phyloP scores from a whole-genome alignment of 1,140 invertebrate species.

The Protaetia brevitarsis region DNA sequence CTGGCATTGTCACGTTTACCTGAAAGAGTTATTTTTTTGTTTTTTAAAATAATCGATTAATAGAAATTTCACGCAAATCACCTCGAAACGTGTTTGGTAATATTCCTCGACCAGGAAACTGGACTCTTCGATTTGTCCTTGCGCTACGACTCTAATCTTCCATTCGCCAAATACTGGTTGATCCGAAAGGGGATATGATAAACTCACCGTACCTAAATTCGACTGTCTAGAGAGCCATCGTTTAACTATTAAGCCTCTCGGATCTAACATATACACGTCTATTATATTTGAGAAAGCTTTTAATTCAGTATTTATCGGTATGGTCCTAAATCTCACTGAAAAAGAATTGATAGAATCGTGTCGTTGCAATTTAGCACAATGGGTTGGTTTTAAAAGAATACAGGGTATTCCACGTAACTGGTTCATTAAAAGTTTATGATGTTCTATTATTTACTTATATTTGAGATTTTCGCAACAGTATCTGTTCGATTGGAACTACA shows the following conservation, averaged over 20 bases:
- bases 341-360: constrained; percentile 21
- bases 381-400: background rate
- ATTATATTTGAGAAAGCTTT: constrained; percentile 84
- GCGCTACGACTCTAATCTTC: constrained; percentile 84
- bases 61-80: too few species aligned
- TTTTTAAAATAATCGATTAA: too few species aligned
- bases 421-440: too few species aligned
- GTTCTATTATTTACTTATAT: too few species aligned
- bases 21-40: constrained; percentile 41
- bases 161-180: constrained; percentile 91
- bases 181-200: constrained; percentile 86
- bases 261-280: constrained; percentile 87
- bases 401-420: too few species aligned
- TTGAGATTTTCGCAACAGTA: too few species aligned
- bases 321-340: constrained; percentile 78
- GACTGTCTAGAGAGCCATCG: constrained; percentile 87
- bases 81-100: constrained; percentile 87
- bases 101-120: constrained; percentile 90
- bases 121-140: constrained; percentile 82
- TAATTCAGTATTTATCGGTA: constrained; percentile 86
- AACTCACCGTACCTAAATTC: constrained; percentile 85
- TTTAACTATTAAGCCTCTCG: constrained; percentile 76
- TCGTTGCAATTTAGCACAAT: constrained; percentile 4
- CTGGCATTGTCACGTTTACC: constrained; percentile 94
- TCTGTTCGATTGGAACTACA: too few species aligned